Evolutionary conservation across 2,113 vertebrate genomes (phyloP).

Genomic region (Emberiza fucata): DNA sequence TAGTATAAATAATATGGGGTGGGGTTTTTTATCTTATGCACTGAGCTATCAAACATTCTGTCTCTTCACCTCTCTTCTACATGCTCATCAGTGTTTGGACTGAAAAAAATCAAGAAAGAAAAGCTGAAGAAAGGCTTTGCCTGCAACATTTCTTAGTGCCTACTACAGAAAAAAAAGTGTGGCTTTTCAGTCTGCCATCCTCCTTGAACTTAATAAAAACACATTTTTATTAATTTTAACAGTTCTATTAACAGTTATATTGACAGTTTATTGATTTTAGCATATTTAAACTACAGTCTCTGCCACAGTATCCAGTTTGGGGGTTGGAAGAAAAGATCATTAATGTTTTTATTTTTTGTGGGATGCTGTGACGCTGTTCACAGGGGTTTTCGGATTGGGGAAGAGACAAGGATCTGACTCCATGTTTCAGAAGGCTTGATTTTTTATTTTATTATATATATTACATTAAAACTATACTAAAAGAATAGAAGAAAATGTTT

Average conservation of each 20-base stretch:
- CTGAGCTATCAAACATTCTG: background rate
- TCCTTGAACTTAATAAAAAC: background rate
- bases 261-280: no score
- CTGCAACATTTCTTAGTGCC: background rate
- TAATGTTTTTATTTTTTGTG: background rate
- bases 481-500: no score
- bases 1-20: background rate
- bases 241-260: background rate
- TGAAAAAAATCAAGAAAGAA: background rate
- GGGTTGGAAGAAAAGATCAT: background rate
- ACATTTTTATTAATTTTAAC: background rate
- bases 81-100: background rate
- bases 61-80: background rate
- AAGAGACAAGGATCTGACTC: no score
- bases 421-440: no score
- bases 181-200: background rate
- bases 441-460: no score
- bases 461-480: no score
- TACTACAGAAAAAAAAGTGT: background rate
- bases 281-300: background rate
- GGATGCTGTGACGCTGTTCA: no score
- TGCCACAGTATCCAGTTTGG: background rate
- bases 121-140: background rate
- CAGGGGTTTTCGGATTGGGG: no score
- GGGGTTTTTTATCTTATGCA: background rate